Percentiles rank a stretch among this genome's conserved stretches.
Evolutionary conservation across 2,888 invertebrate species (phyloP).

Genomic region (Agrotis ipsilon): DNA sequence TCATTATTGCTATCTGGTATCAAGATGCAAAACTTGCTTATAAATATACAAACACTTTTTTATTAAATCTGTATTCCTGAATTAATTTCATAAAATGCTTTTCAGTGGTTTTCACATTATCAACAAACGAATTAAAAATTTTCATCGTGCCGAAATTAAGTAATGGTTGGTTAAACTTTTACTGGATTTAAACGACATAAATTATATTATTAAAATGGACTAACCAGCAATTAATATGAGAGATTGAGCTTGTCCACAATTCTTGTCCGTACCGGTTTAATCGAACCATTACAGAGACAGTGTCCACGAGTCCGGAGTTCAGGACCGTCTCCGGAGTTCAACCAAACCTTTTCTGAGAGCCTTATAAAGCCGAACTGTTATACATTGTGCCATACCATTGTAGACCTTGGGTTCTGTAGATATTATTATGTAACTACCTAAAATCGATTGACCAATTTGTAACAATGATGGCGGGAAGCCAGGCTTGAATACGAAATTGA

Average conservation of each 20-base stretch:
- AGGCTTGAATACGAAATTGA: constrained; percentile 26
- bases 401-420: not conserved
- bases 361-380: not conserved
- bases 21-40: too few relatives aligned
- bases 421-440: not conserved
- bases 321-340: too few relatives aligned
- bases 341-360: too few relatives aligned
- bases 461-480: not conserved
- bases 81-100: constrained; percentile 4
- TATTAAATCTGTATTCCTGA: not conserved
- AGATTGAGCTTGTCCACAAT: not conserved
- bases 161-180: not conserved
- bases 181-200: not conserved
- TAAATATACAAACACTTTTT: not conserved
- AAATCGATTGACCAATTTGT: constrained; percentile 13
- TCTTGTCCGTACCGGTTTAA: too few relatives aligned
- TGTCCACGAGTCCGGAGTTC: too few relatives aligned
- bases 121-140: not conserved
- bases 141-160: not conserved
- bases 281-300: too few relatives aligned
- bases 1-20: not conserved
- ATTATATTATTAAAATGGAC: not conserved
- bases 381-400: not conserved
- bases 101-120: constrained; percentile 12
- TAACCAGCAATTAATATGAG: not conserved